A percentile compares a stretch with the other conserved stretches of the same genome.
These are phyloP conservation scores for Prosapia bicincta DNA, from an alignment of 2,888 invertebrate genomes.

Conservation along the genomic window DNA sequence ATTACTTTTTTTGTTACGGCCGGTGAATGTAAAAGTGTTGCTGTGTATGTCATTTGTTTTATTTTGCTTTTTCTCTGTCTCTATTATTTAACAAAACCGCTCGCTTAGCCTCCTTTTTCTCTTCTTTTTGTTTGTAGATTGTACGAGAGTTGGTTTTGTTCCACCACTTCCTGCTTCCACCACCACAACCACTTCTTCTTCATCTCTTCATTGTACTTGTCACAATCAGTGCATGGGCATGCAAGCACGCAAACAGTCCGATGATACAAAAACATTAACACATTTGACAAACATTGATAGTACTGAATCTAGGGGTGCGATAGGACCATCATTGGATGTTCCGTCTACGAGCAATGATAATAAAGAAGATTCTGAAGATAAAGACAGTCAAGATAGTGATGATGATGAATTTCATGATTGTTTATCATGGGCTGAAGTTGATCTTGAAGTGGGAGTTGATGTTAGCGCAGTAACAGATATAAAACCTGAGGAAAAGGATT, in stretches of 20 bases:
- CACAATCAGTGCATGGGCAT: slow-evolving; percentile 29
- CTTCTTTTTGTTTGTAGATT: slow-evolving; percentile 31
- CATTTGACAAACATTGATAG: neutral
- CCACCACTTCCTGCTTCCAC: slow-evolving; percentile 23
- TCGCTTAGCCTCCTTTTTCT: slow-evolving; percentile 28
- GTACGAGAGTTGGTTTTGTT: slow-evolving; percentile 30
- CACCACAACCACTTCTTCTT: slow-evolving; percentile 7
- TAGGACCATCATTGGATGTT: neutral
- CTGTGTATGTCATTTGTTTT: slow-evolving; percentile 10
- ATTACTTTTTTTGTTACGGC: too few relatives aligned
- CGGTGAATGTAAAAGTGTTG: too few relatives aligned
- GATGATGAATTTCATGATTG: slow-evolving; percentile 30
- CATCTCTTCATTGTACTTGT: slow-evolving; percentile 23
- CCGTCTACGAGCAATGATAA: neutral
- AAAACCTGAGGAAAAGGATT: neutral
- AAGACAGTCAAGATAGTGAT: slow-evolving; percentile 21
- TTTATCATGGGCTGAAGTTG: slow-evolving; percentile 25
- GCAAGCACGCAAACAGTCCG: slow-evolving; percentile 21
- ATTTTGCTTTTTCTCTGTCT: slow-evolving; percentile 3
- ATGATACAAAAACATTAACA: neutral
- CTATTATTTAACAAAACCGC: slow-evolving; percentile 8
- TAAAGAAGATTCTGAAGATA: neutral
- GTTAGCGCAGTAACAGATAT: slow-evolving; percentile 6
- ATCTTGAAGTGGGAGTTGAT: slow-evolving; percentile 27
- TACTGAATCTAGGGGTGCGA: neutral